Conservation (phyloP, 1,140 invertebrate genomes). For the Brachionus calyciflorus region DNA sequence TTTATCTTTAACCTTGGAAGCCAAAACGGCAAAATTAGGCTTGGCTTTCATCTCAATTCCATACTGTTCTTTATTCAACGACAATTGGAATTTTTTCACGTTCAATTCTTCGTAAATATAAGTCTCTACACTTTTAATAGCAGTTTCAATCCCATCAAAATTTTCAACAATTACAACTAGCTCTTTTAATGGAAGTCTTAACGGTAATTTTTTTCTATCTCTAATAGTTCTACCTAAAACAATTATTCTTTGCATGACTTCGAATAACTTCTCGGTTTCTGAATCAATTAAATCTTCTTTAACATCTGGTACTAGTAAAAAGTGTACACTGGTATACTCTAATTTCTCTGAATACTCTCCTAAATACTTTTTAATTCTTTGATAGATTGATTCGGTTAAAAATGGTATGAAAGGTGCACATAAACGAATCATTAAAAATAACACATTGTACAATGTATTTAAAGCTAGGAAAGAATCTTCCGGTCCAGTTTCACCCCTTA, state of each 20-base stretch:
- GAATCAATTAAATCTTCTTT: conserved; percentile 69
- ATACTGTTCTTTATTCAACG: conserved; percentile 86
- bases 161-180: conserved; percentile 90
- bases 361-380: conserved; percentile 69
- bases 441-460: conserved; percentile 38
- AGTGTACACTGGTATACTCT: conserved; percentile 71
- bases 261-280: conserved; percentile 82
- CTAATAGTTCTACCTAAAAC: conserved; percentile 86
- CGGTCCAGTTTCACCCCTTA: conserved; percentile 29
- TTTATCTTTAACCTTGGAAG: conserved; percentile 78
- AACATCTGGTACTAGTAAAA: conserved; percentile 77
- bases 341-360: neutral
- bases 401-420: conserved; percentile 93
- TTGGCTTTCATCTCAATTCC: conserved; percentile 88
- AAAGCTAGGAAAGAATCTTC: conserved; percentile 43
- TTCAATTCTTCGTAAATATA: conserved; percentile 73
- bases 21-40: conserved; percentile 83
- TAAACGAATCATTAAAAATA: conserved; percentile 47
- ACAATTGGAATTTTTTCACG: conserved; percentile 79
- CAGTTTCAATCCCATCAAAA: conserved; percentile 74
- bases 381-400: conserved; percentile 91
- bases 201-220: conserved; percentile 85
- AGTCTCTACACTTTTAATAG: conserved; percentile 78
- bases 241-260: conserved; percentile 88
- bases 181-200: conserved; percentile 94